Conservation (phyloP, 2,113 vertebrate genomes). For the Odocoileus hemionus region DNA sequence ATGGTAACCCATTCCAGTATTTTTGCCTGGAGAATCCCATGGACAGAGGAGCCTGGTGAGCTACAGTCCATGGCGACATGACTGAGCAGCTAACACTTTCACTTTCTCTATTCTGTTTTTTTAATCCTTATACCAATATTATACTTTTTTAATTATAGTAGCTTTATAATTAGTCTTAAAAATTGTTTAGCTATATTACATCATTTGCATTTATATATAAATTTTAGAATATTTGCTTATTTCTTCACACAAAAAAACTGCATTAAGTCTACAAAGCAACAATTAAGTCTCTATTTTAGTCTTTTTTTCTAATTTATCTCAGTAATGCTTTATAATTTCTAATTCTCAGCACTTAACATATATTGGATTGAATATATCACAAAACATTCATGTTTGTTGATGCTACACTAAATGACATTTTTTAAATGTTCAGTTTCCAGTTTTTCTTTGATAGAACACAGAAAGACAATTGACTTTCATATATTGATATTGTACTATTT, state of each 20-base stretch:
- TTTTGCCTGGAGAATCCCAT: background rate
- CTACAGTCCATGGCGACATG: rapidly evolving
- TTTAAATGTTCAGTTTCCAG: background rate
- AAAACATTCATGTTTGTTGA: background rate
- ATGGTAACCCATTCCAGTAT: background rate
- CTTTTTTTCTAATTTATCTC: background rate
- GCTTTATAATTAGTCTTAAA: background rate
- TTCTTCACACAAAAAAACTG: background rate
- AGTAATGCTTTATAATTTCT: background rate
- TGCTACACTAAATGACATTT: background rate
- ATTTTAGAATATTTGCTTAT: background rate
- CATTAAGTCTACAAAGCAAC: background rate
- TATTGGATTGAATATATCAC: background rate
- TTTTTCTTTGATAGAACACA: background rate
- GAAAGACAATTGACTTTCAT: background rate
- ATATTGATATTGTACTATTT: background rate
- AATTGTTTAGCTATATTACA: background rate
- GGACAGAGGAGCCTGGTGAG: background rate
- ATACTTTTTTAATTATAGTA: background rate
- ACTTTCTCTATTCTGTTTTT: background rate
- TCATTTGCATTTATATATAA: background rate
- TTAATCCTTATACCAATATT: background rate
- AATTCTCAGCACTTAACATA: background rate
- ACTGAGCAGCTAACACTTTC: background rate
- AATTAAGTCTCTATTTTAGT: background rate